Percentiles rank a stretch among this genome's conserved stretches.
Conservation (phyloP, 1,140 invertebrate species). For the Drosophila tsacasi region DNA sequence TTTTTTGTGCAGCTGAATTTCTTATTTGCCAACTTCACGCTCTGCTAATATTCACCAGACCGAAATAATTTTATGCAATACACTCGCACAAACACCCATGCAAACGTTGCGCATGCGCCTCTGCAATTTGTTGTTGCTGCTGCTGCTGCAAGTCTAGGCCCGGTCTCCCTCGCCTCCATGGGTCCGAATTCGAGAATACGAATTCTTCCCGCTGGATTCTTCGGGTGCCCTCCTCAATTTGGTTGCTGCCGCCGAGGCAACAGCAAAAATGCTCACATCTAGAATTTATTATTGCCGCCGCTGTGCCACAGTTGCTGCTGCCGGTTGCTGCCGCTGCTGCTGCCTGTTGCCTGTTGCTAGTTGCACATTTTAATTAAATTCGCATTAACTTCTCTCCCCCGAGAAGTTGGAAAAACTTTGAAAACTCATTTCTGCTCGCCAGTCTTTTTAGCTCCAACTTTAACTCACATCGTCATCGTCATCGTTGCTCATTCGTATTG, state of each 20-base stretch:
- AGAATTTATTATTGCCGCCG: conserved; percentile 65
- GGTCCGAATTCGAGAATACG: conserved; percentile 12
- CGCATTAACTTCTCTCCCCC: conserved; percentile 76
- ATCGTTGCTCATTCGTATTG: conserved; percentile 15
- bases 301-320: conserved; percentile 31
- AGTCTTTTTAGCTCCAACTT: conserved; percentile 53
- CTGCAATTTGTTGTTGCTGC: conserved; percentile 39
- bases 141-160: conserved; percentile 31
- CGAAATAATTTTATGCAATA: conserved; percentile 85
- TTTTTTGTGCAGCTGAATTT: conserved; percentile 70
- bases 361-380: conserved; percentile 84
- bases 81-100: conserved; percentile 54
- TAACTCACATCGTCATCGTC: conserved; percentile 52
- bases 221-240: conserved; percentile 64
- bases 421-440: conserved; percentile 75
- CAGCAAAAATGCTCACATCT: conserved; percentile 73
- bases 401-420: conserved; percentile 75
- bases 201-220: conserved; percentile 55
- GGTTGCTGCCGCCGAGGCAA: conserved; percentile 50
- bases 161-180: conserved; percentile 26
- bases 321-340: conserved; percentile 25
- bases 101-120: conserved; percentile 67
- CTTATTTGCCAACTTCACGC: conserved; percentile 85
- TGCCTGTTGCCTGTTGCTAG: conserved; percentile 68
- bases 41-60: conserved; percentile 85